Conservation (phyloP, 2,113 vertebrate species). For the Ailuropoda melanoleuca region DNA sequence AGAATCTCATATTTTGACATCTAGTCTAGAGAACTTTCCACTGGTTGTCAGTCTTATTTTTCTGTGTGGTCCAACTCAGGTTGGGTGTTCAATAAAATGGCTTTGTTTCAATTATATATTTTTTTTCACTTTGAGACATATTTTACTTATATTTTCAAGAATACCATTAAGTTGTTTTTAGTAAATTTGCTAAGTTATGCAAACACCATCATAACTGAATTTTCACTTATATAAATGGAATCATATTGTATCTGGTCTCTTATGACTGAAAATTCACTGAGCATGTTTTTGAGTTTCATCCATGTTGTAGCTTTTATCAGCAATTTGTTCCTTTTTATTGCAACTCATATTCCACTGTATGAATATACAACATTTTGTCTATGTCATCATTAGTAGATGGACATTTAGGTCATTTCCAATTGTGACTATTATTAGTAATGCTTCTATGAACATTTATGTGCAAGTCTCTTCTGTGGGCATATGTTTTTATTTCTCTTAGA, state of each 20-base stretch:
- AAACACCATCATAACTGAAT: not conserved
- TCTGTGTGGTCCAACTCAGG: not conserved
- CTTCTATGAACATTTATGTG: not conserved
- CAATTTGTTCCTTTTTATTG: not conserved
- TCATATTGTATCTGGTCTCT: not conserved
- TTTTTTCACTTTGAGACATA: not conserved
- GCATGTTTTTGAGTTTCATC: not conserved
- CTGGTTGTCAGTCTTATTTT: not conserved
- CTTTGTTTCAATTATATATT: not conserved
- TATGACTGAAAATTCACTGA: not conserved
- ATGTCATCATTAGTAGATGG: not conserved
- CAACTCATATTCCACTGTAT: not conserved
- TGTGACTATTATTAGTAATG: not conserved
- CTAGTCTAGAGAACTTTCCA: not conserved
- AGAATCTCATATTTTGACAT: not conserved
- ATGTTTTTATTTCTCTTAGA: not conserved
- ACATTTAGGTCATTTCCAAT: not conserved
- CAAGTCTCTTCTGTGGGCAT: not conserved
- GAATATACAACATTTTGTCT: not conserved
- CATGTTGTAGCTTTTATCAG: not conserved
- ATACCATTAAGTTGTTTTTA: not conserved
- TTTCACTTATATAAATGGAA: not conserved
- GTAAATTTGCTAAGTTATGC: not conserved
- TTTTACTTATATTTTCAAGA: constrained; percentile 15
- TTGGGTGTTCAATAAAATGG: not conserved